A percentile compares a stretch with the other conserved stretches of the same genome.
Conservation (phyloP, 1,140 invertebrate genomes). For the Leptinotarsa defecta region DNA sequence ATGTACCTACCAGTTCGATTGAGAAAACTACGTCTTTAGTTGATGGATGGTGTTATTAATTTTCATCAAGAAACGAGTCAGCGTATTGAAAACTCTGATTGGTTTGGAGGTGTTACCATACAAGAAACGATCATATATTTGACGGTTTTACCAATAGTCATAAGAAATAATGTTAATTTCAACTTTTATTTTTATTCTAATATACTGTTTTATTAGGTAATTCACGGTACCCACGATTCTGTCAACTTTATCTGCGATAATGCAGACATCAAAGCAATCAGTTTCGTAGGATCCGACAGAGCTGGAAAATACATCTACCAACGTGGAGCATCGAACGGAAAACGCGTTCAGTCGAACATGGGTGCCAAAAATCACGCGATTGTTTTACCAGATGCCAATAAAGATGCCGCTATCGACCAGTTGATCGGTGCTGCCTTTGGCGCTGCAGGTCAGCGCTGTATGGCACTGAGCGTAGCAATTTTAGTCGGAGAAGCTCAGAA, state of each 20-base stretch:
- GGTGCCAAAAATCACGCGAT: slow-evolving; percentile 99
- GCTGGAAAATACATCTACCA: slow-evolving; percentile 97
- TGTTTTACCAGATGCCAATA: slow-evolving; percentile 96
- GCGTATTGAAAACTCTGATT: no score
- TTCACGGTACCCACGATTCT: slow-evolving; percentile 91
- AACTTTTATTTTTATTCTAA: no score
- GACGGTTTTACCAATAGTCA: no score
- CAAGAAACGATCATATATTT: no score
- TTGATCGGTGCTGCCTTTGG: slow-evolving; percentile 96
- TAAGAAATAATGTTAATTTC: no score
- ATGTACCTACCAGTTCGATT: no score
- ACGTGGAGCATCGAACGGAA: slow-evolving; percentile 80
- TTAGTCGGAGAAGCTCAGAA: slow-evolving; percentile 92
- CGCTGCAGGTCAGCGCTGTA: slow-evolving; percentile 92
- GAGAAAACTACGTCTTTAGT: no score
- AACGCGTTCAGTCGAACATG: slow-evolving; percentile 98
- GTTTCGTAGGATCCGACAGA: slow-evolving; percentile 96
- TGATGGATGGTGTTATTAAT: no score
- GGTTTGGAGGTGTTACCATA: no score
- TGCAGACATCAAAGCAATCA: slow-evolving; percentile 95
- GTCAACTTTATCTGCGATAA: slow-evolving; percentile 98
- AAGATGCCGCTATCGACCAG: slow-evolving; percentile 93
- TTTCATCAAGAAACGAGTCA: no score
- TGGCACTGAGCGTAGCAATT: slow-evolving; percentile 96
- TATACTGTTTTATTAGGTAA: slow-evolving; percentile 62